phyloP scores from a whole-genome alignment of 2,888 invertebrate genomes.

The Cactoblastis cactorum region DNA sequence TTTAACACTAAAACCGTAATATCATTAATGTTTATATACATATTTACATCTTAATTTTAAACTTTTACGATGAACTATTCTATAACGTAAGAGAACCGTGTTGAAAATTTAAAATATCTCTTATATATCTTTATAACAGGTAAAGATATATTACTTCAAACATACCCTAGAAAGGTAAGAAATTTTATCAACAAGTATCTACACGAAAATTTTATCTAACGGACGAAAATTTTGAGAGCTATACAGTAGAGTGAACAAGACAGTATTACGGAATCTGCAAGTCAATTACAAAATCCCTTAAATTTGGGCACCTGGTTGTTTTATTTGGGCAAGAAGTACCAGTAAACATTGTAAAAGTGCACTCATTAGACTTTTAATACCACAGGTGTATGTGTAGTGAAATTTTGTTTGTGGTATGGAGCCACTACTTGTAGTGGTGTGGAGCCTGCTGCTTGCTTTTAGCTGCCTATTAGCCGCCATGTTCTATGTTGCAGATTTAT shows the following conservation, averaged over 20 bases:
- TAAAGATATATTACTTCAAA: slow-evolving; percentile 25
- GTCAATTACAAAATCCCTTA: too few relatives aligned
- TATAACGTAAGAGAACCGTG: slow-evolving; percentile 48
- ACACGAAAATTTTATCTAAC: slow-evolving; percentile 44
- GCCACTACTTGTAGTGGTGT: too few relatives aligned
- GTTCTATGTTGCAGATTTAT: too few relatives aligned
- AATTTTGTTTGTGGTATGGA: too few relatives aligned
- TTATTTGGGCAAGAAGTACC: too few relatives aligned
- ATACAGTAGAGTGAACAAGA: slow-evolving; percentile 45
- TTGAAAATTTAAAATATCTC: slow-evolving; percentile 39
- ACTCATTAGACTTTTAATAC: too few relatives aligned
- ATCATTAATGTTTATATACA: slow-evolving; percentile 73
- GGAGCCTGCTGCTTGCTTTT: too few relatives aligned
- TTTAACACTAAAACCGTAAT: slow-evolving; percentile 57
- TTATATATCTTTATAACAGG: slow-evolving; percentile 22
- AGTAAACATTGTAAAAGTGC: too few relatives aligned
- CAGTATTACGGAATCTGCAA: not conserved
- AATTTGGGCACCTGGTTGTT: too few relatives aligned
- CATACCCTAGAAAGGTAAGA: slow-evolving; percentile 37
- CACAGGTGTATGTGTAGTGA: too few relatives aligned
- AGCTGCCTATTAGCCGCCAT: too few relatives aligned
- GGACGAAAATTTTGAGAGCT: slow-evolving; percentile 54
- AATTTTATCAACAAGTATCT: slow-evolving; percentile 39
- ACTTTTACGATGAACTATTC: slow-evolving; percentile 46
- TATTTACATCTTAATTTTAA: slow-evolving; percentile 72